phyloP scores from a whole-genome alignment of 2,797 vertebrate genomes.

The Mastacembelus armatus region DNA sequence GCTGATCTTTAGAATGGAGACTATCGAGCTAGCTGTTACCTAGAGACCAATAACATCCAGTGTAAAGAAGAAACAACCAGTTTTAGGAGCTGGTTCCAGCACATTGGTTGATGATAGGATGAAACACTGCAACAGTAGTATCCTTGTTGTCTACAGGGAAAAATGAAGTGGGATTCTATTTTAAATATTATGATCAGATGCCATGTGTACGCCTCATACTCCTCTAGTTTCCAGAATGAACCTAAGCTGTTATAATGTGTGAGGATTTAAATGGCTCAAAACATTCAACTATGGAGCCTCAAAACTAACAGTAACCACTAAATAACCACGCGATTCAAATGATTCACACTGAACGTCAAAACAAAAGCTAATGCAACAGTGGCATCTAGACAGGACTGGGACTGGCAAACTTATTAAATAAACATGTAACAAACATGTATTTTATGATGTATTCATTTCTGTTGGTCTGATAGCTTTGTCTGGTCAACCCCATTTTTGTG shows the following conservation, averaged over 20 bases:
- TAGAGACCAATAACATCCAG: slow-evolving; percentile 10
- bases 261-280: background rate
- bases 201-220: background rate
- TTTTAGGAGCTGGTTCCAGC: no score
- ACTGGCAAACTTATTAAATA: no score
- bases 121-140: background rate
- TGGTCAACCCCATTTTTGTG: background rate
- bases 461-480: background rate
- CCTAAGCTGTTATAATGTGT: background rate
- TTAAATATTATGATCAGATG: background rate
- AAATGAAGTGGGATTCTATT: background rate
- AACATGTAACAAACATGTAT: no score
- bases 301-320: background rate
- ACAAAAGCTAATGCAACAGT: no score
- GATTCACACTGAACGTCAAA: no score
- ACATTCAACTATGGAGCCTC: background rate
- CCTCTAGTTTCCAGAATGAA: background rate
- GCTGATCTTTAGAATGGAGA: slow-evolving; percentile 28
- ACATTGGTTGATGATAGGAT: no score
- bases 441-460: background rate
- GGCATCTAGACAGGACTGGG: no score
- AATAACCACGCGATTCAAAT: no score
- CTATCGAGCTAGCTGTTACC: background rate
- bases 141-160: background rate
- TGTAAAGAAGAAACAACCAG: no score